phyloP scores from a whole-genome alignment of 1,140 invertebrate species.

The Drosophila takahashii region DNA sequence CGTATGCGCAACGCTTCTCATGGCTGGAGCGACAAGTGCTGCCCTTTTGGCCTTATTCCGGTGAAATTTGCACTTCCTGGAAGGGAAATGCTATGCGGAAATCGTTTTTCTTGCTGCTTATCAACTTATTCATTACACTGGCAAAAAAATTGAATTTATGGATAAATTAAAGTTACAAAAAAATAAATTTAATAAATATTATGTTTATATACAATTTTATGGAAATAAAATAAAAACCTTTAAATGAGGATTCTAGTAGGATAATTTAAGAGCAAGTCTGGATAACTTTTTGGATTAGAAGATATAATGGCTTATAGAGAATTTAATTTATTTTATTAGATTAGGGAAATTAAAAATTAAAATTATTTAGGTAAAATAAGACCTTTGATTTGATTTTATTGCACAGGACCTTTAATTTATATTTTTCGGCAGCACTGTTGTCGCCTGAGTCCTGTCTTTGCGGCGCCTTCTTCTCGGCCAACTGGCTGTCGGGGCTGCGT shows the following conservation, averaged over 20 bases:
- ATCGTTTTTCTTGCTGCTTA: background rate
- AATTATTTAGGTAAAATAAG: no score
- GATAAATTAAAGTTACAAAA: no score
- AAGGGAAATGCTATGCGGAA: background rate
- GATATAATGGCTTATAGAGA: no score
- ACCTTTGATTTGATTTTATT: background rate
- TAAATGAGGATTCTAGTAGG: no score
- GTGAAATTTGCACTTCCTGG: background rate
- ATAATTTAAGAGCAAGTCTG: no score
- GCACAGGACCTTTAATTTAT: background rate
- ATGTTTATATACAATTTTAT: no score
- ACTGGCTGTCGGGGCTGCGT: slow-evolving; percentile 14
- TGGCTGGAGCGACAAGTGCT: background rate
- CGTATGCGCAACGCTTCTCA: slow-evolving; percentile 55
- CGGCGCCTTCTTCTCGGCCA: slow-evolving; percentile 8
- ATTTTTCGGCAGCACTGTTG: slow-evolving; percentile 8
- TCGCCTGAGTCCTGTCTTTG: slow-evolving; percentile 14
- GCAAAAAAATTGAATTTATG: background rate
- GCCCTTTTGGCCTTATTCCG: slow-evolving; percentile 4
- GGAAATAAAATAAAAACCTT: no score
- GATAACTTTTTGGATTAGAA: no score
- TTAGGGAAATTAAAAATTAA: no score
- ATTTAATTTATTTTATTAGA: no score
- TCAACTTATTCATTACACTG: background rate
- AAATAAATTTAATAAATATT: no score